Percentiles rank a stretch among this genome's conserved stretches.
These are phyloP conservation scores for Gallinago jamesoni DNA, from an alignment of 2,113 vertebrate species.

Conservation along the genomic window DNA sequence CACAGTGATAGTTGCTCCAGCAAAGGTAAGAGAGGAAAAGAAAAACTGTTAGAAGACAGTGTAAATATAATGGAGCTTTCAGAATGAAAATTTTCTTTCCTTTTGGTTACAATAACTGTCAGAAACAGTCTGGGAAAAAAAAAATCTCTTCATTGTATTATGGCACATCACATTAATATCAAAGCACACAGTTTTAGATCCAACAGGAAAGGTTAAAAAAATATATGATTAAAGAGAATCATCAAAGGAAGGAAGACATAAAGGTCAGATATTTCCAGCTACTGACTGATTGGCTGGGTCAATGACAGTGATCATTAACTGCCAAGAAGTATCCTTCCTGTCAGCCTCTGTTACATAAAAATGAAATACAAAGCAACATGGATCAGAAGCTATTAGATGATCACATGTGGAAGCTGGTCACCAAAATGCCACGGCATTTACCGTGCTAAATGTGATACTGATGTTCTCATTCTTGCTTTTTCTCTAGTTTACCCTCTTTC, in stretches of 20 bases:
- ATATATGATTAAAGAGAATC: conserved; percentile 3
- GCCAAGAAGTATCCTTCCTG: conserved; percentile 44
- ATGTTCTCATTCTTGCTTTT: neutral
- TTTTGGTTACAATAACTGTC: neutral
- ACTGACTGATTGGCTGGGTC: conserved; percentile 32
- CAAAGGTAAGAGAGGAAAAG: neutral
- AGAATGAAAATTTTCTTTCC: neutral
- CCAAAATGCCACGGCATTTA: neutral
- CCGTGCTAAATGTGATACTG: neutral
- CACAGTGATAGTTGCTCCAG: neutral
- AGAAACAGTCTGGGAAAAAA: neutral
- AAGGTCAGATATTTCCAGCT: conserved; percentile 65
- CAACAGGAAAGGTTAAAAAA: conserved; percentile 45
- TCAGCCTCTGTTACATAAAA: conserved; percentile 41
- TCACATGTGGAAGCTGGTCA: neutral
- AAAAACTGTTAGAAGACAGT: neutral
- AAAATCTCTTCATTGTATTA: neutral
- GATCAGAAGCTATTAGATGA: neutral
- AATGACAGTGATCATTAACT: conserved; percentile 47
- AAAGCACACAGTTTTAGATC: neutral
- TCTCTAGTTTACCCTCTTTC: neutral
- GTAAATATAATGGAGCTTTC: neutral
- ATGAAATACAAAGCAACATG: neutral
- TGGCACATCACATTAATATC: neutral
- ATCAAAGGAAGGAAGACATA: conserved; percentile 25